phyloP scores from a whole-genome alignment of 2,888 invertebrate genomes.

The Axea sp. region DNA sequence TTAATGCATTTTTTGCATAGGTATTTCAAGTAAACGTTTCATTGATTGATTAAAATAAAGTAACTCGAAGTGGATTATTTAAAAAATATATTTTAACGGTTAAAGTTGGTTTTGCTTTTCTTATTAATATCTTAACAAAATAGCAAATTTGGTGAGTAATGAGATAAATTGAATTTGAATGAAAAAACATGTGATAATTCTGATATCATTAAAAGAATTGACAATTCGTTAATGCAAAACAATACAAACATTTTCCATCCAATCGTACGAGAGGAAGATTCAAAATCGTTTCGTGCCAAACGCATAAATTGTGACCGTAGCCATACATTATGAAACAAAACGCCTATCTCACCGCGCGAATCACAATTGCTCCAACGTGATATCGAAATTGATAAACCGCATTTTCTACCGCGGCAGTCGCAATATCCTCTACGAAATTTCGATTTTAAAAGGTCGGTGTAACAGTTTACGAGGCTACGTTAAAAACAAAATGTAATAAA shows the following conservation, averaged over 20 bases:
- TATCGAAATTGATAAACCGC: constrained; percentile 48
- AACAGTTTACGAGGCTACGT: constrained; percentile 20
- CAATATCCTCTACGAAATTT: constrained; percentile 22
- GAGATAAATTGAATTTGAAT: too few species aligned
- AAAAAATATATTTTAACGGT: too few species aligned
- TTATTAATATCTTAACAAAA: too few species aligned
- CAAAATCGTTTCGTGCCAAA: constrained; percentile 7
- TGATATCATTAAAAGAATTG: too few species aligned
- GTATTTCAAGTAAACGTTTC: too few species aligned
- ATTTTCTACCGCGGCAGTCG: constrained; percentile 20
- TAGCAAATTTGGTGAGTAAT: too few species aligned
- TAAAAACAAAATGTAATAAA: background rate
- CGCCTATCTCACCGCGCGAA: constrained; percentile 4
- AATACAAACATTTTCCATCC: constrained; percentile 10
- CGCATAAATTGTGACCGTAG: constrained; percentile 17
- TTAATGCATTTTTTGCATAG: too few species aligned
- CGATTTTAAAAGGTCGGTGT: constrained; percentile 25
- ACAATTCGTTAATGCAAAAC: constrained; percentile 4
- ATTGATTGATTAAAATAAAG: too few species aligned
- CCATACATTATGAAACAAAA: constrained; percentile 25
- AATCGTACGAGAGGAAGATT: constrained; percentile 10
- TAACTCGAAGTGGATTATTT: too few species aligned
- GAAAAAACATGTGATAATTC: too few species aligned
- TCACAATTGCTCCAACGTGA: constrained; percentile 23
- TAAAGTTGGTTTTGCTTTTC: too few species aligned